A percentile compares a stretch with the other conserved stretches of the same genome.
Conservation (phyloP, 2,888 invertebrate species). For the Lycocerus yunnanus region DNA sequence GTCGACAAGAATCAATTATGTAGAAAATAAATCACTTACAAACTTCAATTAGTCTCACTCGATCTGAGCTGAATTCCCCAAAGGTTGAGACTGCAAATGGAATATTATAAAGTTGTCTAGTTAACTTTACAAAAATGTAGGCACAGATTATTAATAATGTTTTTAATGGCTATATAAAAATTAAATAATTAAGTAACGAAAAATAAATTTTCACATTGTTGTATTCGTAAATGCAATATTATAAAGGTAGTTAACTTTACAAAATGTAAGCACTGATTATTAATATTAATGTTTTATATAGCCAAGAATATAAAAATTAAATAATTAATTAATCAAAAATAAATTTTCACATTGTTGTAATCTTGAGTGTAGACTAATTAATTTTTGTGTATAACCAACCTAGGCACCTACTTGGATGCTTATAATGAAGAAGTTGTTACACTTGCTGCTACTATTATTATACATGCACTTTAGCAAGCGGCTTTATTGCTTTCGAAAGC, state of each 20-base stretch:
- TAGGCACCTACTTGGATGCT: background rate
- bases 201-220: background rate
- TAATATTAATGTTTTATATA: background rate
- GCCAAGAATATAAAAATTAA: background rate
- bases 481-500: conserved; percentile 1
- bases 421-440: conserved; percentile 1
- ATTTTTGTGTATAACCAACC: background rate
- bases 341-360: background rate
- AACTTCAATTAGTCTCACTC: background rate
- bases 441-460: background rate
- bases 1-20: background rate
- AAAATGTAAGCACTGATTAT: background rate
- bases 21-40: background rate
- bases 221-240: background rate
- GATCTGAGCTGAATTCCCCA: background rate
- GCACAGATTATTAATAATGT: background rate
- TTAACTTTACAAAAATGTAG: background rate
- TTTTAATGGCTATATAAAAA: background rate
- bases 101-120: background rate
- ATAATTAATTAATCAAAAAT: too few relatives aligned
- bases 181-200: background rate
- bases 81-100: background rate
- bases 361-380: background rate
- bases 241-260: background rate
- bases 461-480: conserved; percentile 9